A percentile compares a stretch with the other conserved stretches of the same genome.
Conservation (phyloP, 2,113 vertebrate species). For the Polypterus bichir region DNA sequence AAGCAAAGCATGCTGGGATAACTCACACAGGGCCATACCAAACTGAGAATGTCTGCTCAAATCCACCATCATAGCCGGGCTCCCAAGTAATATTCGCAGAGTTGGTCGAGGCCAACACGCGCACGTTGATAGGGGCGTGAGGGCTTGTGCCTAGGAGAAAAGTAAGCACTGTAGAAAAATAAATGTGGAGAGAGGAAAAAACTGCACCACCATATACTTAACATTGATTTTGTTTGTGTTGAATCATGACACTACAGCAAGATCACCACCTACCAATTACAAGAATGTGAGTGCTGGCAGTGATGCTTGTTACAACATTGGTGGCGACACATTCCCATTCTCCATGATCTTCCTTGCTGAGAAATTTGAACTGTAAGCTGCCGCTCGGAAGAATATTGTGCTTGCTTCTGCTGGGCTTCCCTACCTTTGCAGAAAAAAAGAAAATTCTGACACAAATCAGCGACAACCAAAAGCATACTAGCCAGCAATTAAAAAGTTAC, state of each 20-base stretch:
- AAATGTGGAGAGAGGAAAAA: background rate
- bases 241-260: background rate
- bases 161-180: conserved; percentile 15
- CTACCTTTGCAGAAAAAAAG: conserved; percentile 61
- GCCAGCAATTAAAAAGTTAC: too few relatives aligned
- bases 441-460: background rate
- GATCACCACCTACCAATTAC: conserved; percentile 68
- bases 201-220: background rate
- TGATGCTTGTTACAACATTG: conserved; percentile 97
- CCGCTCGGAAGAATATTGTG: conserved; percentile 89
- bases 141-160: conserved; percentile 82
- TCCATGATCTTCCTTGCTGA: conserved; percentile 97
- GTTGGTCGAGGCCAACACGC: conserved; percentile 77
- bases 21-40: conserved; percentile 99
- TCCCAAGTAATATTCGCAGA: conserved; percentile 97
- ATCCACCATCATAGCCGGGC: conserved; percentile 92
- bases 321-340: conserved; percentile 97
- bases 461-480: too few relatives aligned
- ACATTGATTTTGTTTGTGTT: background rate
- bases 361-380: conserved; percentile 88
- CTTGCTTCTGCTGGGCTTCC: conserved; percentile 96
- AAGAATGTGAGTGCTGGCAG: conserved; percentile 93
- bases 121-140: conserved; percentile 81
- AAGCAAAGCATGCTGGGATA: conserved; percentile 95
- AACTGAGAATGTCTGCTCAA: conserved; percentile 98